phyloP scores from a whole-genome alignment of 1,140 invertebrate genomes.

The Macrobrachium rosenbergii region DNA sequence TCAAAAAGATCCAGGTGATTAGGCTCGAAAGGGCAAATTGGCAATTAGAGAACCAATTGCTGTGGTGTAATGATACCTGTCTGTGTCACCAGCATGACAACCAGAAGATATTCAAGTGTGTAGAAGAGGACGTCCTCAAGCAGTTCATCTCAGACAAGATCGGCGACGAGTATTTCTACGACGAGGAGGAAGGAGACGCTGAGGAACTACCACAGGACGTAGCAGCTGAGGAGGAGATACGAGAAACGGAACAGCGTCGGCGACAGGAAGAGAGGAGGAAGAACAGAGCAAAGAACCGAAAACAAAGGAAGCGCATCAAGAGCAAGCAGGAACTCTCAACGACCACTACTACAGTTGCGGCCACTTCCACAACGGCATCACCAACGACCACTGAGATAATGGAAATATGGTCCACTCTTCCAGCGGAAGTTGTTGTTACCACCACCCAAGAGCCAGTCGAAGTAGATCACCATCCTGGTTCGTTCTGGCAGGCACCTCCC shows the following conservation, averaged over 20 bases:
- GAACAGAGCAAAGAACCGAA: slow-evolving; percentile 20
- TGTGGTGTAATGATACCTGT: slow-evolving; percentile 57
- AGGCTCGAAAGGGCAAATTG: slow-evolving; percentile 25
- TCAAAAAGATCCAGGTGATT: background rate
- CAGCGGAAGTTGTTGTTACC: too few species aligned
- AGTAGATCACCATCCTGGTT: too few species aligned
- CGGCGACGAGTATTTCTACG: slow-evolving; percentile 37
- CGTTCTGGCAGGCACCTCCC: background rate
- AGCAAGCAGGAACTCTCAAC: background rate
- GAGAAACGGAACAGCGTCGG: background rate
- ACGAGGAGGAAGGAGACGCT: slow-evolving; percentile 1
- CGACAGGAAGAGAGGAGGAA: slow-evolving; percentile 7
- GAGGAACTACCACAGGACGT: background rate
- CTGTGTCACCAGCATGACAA: slow-evolving; percentile 42
- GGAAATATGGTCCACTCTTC: too few species aligned
- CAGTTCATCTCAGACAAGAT: slow-evolving; percentile 40
- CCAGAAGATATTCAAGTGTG: slow-evolving; percentile 39
- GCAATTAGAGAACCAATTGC: slow-evolving; percentile 9
- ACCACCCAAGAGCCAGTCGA: too few species aligned
- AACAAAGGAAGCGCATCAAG: slow-evolving; percentile 15
- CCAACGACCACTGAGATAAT: too few species aligned
- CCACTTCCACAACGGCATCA: background rate
- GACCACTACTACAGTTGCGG: background rate
- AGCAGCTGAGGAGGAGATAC: background rate
- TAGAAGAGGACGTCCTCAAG: slow-evolving; percentile 9